Base-by-base conservation (phyloP, 1,140 invertebrate genomes). In the Bombus polaris region DNA sequence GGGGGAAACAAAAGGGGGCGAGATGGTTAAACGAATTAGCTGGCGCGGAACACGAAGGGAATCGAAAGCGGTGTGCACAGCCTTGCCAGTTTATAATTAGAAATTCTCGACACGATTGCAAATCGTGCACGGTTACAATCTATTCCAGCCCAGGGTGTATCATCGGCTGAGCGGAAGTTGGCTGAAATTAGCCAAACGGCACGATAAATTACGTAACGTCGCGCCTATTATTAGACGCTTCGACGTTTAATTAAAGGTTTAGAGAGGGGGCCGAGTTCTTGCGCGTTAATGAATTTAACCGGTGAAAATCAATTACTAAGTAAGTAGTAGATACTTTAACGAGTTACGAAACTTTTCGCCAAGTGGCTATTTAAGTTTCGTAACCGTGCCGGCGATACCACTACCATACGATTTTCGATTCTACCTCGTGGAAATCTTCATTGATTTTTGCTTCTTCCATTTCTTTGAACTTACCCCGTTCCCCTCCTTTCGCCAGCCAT, bases 31-130 rank as follows among this genome's bases (percentile, higher is more conserved):
- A 65, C 32, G 42, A 78, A 66, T 78, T 65, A 62, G 18, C 37
- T 37, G 37, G 39, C 28, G 42, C 28, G 75, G 18, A 35, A 37
- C 47, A 59, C 74, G 25, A 39, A 42, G 35, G 32, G 77, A 70
- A 53, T 53, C 15, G 62, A 44, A 66, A 35, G 32, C 76, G 32
- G 42, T 6, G 44, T 18, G 77, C 78, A 66, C 75, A 77, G 59
- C 47, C 47, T 70, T 39, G 65, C 28, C 4, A 32, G 83, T 72
- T 80, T 84, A 72, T 84, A 79, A 84, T 84, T 84, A 79, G 83
- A 79, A 59, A 72, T 84, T 80, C 76, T 28, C 65, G 47, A 57
- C 82, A 70, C 47, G 82, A 70, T 47, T 62, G 53, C 35, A 28
- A 47, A 37, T 62, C 83, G 76, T 72, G 66, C n/a, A 53, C 53